These are phyloP conservation scores for Xenus cinereus DNA, from an alignment of 2,113 vertebrate genomes.

Conservation along the genomic window DNA sequence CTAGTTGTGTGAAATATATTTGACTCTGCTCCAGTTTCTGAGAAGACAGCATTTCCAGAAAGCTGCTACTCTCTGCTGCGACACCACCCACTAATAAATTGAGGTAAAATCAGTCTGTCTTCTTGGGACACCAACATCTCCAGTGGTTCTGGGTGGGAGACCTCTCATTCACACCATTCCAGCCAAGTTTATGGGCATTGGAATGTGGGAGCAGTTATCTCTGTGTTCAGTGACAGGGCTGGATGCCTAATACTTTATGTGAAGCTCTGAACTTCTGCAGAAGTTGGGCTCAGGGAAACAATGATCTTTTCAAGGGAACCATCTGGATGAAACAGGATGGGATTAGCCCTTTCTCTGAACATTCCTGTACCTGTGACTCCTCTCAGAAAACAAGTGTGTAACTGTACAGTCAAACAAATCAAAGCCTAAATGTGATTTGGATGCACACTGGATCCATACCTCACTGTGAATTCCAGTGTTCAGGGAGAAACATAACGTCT, in stretches of 20 bases:
- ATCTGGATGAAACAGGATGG: background rate
- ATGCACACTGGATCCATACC: background rate
- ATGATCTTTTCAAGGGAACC: background rate
- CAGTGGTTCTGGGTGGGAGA: fast-evolving
- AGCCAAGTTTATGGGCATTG: background rate
- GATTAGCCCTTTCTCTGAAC: background rate
- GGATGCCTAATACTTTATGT: background rate
- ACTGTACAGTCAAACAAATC: background rate
- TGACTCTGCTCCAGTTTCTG: background rate
- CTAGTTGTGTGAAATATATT: background rate
- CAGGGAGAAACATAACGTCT: background rate
- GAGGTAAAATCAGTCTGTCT: background rate
- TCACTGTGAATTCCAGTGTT: background rate
- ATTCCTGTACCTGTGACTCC: background rate
- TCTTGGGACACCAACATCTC: background rate
- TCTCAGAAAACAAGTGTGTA: background rate
- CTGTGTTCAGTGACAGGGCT: background rate
- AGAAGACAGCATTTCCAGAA: background rate
- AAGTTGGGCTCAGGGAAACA: background rate
- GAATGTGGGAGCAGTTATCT: background rate
- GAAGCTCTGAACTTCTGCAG: background rate
- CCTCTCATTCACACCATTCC: background rate
- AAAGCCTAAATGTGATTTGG: background rate
- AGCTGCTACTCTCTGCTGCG: background rate
- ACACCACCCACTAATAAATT: background rate